Percentiles rank a stretch among this genome's conserved stretches.
Conservation (phyloP, 2,888 invertebrate species). For the Leptinotarsa peninsularis region DNA sequence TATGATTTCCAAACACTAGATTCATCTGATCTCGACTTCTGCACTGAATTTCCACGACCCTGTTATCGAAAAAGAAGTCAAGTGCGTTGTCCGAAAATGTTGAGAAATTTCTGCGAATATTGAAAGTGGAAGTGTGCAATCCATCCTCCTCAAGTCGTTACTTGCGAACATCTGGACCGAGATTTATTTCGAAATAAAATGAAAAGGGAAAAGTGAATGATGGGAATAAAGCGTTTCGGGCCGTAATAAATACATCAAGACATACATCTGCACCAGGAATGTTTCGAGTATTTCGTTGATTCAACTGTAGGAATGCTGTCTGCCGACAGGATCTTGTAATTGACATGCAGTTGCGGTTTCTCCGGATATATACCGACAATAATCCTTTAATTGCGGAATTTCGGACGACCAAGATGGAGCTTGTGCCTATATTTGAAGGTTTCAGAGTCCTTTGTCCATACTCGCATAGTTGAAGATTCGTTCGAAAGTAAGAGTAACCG, state of each 20-base stretch:
- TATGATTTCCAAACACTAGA: too few relatives aligned
- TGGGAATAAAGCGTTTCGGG: slow-evolving; percentile 37
- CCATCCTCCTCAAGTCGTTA: slow-evolving; percentile 19
- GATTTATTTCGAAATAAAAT: slow-evolving; percentile 27
- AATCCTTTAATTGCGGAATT: slow-evolving; percentile 50
- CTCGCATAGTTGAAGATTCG: slow-evolving; percentile 30
- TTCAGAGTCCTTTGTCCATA: slow-evolving; percentile 23
- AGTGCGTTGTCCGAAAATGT: background rate
- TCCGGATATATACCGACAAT: slow-evolving; percentile 49
- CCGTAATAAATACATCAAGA: slow-evolving; percentile 57
- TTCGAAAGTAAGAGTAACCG: slow-evolving; percentile 25
- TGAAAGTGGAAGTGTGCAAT: slow-evolving; percentile 19
- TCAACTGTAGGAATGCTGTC: slow-evolving; percentile 58
- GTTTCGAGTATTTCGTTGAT: slow-evolving; percentile 59
- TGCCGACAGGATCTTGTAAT: slow-evolving; percentile 56
- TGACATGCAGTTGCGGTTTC: slow-evolving; percentile 57
- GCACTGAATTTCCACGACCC: background rate
- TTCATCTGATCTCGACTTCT: too few relatives aligned
- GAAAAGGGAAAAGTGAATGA: slow-evolving; percentile 36
- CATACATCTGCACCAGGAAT: slow-evolving; percentile 56
- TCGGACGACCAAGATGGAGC: slow-evolving; percentile 43
- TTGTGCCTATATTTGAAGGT: slow-evolving; percentile 42
- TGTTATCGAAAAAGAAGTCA: background rate
- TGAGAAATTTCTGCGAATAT: background rate
- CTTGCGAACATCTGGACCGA: slow-evolving; percentile 16